These are phyloP conservation scores for Barbus barbus DNA, from an alignment of 2,113 vertebrate species.

Conservation along the genomic window DNA sequence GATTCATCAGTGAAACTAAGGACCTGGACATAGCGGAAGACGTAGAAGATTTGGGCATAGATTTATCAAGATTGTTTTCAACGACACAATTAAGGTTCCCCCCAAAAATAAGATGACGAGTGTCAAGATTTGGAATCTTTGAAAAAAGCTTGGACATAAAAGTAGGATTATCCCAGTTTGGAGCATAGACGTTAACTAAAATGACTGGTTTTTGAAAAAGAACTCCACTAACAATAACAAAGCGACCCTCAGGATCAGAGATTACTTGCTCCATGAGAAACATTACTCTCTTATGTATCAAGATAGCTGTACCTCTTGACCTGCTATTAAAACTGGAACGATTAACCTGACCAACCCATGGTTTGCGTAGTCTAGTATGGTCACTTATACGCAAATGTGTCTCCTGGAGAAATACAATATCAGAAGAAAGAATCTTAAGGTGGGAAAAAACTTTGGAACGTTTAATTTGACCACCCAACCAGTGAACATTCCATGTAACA, in stretches of 20 bases:
- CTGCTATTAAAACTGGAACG: not conserved
- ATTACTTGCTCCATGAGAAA: not conserved
- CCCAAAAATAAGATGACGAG: conserved; percentile 24
- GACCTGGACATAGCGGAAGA: conserved; percentile 2
- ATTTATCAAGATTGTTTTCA: conserved; percentile 9
- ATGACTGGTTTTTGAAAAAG: no score
- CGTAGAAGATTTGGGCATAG: not conserved
- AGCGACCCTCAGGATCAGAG: not conserved
- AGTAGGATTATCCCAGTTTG: not conserved
- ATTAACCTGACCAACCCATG: not conserved
- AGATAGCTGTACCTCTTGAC: not conserved
- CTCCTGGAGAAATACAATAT: conserved; percentile 22
- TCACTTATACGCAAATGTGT: not conserved
- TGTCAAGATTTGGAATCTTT: conserved; percentile 6
- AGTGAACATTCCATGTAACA: not conserved
- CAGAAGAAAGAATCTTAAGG: not conserved
- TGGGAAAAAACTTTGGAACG: not conserved
- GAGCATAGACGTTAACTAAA: no score
- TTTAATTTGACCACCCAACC: not conserved
- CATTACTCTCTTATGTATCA: not conserved
- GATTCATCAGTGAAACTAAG: not conserved
- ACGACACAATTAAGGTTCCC: conserved; percentile 15
- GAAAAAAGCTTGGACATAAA: conserved; percentile 2
- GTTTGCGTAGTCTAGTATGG: not conserved
- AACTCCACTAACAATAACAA: no score